These are phyloP conservation scores for Eumaeus atala DNA, from an alignment of 1,140 invertebrate species.

Conservation along the genomic window DNA sequence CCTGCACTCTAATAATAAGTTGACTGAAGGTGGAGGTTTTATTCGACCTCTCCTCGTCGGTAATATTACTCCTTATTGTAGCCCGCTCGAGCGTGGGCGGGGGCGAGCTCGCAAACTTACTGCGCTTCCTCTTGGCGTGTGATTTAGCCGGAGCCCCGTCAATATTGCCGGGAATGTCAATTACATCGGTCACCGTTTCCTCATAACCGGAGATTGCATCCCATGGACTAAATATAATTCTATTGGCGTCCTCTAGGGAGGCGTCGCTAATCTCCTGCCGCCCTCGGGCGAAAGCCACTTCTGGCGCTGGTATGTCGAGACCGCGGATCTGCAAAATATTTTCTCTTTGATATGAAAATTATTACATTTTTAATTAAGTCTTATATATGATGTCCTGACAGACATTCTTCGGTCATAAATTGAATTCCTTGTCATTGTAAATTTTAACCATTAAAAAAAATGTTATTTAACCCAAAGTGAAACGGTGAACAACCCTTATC, in stretches of 20 bases:
- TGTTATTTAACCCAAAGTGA: too few relatives aligned
- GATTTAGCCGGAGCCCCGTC: slow-evolving; percentile 18
- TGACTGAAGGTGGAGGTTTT: slow-evolving; percentile 64
- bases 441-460: too few relatives aligned
- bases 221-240: slow-evolving; percentile 72
- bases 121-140: slow-evolving; percentile 13
- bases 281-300: slow-evolving; percentile 38
- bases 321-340: slow-evolving; percentile 51
- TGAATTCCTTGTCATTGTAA: too few relatives aligned
- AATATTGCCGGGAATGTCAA: slow-evolving; percentile 61
- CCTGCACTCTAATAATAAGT: slow-evolving; percentile 64
- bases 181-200: slow-evolving; percentile 55
- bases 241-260: slow-evolving; percentile 66
- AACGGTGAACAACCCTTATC: too few relatives aligned
- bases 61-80: slow-evolving; percentile 57
- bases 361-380: too few relatives aligned
- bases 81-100: slow-evolving; percentile 42
- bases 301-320: slow-evolving; percentile 52
- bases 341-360: too few relatives aligned
- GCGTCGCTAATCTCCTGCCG: slow-evolving; percentile 53
- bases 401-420: too few relatives aligned
- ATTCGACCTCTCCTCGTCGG: slow-evolving; percentile 66
- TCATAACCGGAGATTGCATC: slow-evolving; percentile 62
- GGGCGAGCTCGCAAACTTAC: slow-evolving; percentile 41
- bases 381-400: too few relatives aligned